Percentiles rank a stretch among this genome's conserved stretches.
phyloP scores from a whole-genome alignment of 2,113 vertebrate genomes.

The Melanocharis versteri region DNA sequence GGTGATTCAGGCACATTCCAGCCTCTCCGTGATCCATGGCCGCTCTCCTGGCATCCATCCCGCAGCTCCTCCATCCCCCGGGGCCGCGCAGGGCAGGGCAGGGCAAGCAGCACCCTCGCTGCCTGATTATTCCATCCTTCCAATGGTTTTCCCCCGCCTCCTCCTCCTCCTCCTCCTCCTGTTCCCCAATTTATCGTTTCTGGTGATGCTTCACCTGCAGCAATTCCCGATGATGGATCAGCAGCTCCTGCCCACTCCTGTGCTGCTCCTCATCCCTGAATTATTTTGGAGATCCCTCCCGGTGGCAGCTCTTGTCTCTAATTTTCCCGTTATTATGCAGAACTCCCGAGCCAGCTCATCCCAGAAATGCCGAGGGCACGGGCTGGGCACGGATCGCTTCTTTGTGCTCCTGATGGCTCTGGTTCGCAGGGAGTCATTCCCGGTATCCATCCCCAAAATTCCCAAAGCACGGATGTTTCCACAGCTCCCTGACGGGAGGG shows the following conservation, averaged over 20 bases:
- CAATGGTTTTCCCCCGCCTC: not conserved
- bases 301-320: not conserved
- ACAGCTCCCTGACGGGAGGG: not conserved
- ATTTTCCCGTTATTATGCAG: not conserved
- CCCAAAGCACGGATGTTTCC: not conserved
- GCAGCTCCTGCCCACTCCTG: not conserved
- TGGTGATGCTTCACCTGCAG: not conserved
- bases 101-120: not conserved
- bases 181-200: not conserved
- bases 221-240: not conserved
- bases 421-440: not conserved
- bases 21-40: not conserved
- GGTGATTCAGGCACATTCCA: not conserved
- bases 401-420: not conserved
- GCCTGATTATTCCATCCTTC: not conserved
- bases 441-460: rapidly evolving
- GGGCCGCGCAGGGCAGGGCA: not conserved
- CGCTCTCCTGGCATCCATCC: not conserved
- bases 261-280: not conserved
- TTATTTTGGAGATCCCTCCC: not conserved
- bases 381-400: not conserved
- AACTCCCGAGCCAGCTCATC: not conserved
- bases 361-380: not conserved
- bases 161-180: not conserved
- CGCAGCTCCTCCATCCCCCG: not conserved